These are phyloP conservation scores for Psephotus haematonotus DNA, from an alignment of 2,113 vertebrate species.

Conservation along the genomic window DNA sequence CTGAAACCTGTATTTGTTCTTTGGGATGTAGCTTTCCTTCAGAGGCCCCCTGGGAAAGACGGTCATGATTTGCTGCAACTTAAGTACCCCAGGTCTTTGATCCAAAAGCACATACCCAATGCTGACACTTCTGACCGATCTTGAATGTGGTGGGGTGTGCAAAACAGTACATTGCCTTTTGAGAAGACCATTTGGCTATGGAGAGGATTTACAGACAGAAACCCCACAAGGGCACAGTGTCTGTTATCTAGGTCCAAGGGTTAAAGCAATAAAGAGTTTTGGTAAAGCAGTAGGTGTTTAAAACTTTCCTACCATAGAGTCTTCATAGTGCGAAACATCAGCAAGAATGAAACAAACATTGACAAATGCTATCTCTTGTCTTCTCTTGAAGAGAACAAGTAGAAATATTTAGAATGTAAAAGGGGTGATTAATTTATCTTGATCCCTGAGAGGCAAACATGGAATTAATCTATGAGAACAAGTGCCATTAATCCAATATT, in stretches of 20 bases:
- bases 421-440: background rate
- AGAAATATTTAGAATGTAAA: background rate
- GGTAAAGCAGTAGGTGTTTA: background rate
- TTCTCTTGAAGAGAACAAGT: background rate
- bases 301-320: background rate
- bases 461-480: background rate
- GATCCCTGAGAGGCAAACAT: background rate
- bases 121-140: background rate
- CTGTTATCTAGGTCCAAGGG: background rate
- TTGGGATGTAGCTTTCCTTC: background rate
- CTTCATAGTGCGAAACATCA: background rate
- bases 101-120: background rate
- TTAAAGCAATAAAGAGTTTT: background rate
- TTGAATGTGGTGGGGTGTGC: rapidly evolving
- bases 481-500: background rate
- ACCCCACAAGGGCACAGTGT: background rate
- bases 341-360: background rate
- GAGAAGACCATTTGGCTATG: background rate
- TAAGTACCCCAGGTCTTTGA: background rate
- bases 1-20: background rate
- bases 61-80: background rate
- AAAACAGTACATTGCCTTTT: rapidly evolving
- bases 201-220: background rate
- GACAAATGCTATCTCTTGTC: background rate
- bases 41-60: background rate